Conservation (phyloP, 2,113 vertebrate genomes). For the Dasyurus viverrinus region DNA sequence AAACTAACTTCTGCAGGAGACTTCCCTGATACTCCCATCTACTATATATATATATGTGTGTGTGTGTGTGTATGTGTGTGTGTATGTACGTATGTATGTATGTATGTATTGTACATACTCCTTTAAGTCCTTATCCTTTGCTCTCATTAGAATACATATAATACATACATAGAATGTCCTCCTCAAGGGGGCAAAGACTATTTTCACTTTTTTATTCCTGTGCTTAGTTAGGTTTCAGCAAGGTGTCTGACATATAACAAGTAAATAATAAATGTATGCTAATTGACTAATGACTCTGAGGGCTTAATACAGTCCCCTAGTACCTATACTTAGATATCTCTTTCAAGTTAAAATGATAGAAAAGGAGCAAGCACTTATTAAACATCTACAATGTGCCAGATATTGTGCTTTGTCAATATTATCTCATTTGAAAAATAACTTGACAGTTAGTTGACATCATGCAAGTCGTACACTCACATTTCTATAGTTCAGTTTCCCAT, state of each 20-base stretch:
- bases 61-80: no score
- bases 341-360: background rate
- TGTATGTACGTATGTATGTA: no score
- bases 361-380: background rate
- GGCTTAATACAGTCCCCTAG: background rate
- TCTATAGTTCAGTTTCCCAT: background rate
- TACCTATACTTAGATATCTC: background rate
- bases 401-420: background rate
- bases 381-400: background rate
- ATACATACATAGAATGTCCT: background rate
- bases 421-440: background rate
- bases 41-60: background rate
- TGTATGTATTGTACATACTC: background rate
- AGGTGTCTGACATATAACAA: background rate
- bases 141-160: background rate
- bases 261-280: background rate
- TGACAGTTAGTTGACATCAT: background rate
- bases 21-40: background rate
- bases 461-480: background rate
- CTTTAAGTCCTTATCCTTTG: background rate
- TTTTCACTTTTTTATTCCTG: background rate
- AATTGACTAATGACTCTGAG: background rate
- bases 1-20: background rate
- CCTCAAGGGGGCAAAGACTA: background rate
- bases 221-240: background rate